These are phyloP conservation scores for Phrynocephalus forsythii DNA, from an alignment of 2,797 vertebrate species.

Conservation along the genomic window DNA sequence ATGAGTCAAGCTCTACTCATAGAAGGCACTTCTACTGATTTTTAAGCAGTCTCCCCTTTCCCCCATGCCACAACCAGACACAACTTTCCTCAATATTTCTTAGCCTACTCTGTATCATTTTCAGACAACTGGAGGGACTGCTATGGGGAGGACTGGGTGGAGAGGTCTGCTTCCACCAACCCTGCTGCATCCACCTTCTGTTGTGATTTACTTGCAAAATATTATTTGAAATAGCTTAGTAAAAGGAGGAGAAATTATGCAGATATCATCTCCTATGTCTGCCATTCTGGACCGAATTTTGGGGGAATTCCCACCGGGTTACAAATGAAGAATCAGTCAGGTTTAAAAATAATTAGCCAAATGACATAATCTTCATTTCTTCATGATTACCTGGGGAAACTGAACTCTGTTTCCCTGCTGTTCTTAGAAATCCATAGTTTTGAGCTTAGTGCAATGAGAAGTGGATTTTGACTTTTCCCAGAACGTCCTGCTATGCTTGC, in stretches of 20 bases:
- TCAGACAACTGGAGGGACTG: not conserved
- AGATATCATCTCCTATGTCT: not conserved
- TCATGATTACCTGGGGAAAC: not conserved
- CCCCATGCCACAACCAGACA: no score
- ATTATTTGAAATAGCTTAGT: not conserved
- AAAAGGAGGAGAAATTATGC: not conserved
- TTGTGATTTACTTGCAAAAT: not conserved
- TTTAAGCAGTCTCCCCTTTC: no score
- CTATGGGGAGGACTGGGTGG: no score
- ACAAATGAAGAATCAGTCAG: not conserved
- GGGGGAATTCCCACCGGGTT: not conserved
- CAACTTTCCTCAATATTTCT: no score
- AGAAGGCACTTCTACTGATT: no score
- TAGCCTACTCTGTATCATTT: not conserved
- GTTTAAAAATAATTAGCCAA: not conserved
- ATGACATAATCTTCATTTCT: not conserved
- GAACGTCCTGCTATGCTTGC: slow-evolving; percentile 59
- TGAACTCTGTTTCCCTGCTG: not conserved
- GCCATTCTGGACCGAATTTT: not conserved
- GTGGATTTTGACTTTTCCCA: slow-evolving; percentile 33
- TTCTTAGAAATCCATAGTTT: not conserved
- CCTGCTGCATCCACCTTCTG: no score
- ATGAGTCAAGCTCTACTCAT: no score
- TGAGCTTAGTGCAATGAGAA: slow-evolving; percentile 18
- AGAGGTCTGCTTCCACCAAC: no score